phyloP scores from a whole-genome alignment of 2,888 invertebrate genomes.

The Kryphioiulus occultus region DNA sequence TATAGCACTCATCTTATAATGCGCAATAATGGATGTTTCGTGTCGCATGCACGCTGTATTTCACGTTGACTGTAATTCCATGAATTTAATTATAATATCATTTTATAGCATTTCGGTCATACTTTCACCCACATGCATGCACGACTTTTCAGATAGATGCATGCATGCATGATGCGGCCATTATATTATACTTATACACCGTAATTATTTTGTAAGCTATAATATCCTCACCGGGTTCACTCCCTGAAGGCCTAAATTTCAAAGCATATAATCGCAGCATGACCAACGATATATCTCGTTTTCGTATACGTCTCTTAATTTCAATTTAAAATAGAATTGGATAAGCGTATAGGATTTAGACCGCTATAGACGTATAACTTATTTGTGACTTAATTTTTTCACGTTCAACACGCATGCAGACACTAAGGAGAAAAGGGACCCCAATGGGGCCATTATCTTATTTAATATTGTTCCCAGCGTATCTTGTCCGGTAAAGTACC shows the following conservation, averaged over 20 bases:
- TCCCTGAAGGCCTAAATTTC: not conserved
- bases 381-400: too few species aligned
- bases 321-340: not conserved
- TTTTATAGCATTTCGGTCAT: not conserved
- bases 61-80: not conserved
- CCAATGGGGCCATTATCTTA: slow-evolving; percentile 11
- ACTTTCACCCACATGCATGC: not conserved
- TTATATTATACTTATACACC: not conserved
- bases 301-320: not conserved
- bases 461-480: not conserved
- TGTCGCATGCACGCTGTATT: not conserved
- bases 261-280: not conserved
- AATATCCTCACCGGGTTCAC: not conserved
- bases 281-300: not conserved
- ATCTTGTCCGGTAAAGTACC: not conserved
- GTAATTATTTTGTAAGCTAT: slow-evolving; percentile 14
- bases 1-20: not conserved
- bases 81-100: not conserved
- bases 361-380: not conserved
- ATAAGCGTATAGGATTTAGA: not conserved
- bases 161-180: too few species aligned
- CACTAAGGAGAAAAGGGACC: not conserved
- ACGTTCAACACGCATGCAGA: not conserved
- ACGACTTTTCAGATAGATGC: not conserved
- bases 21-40: not conserved